Evolutionary conservation across 2,888 invertebrate species (phyloP).

Genomic region (Schizaphis graminum): DNA sequence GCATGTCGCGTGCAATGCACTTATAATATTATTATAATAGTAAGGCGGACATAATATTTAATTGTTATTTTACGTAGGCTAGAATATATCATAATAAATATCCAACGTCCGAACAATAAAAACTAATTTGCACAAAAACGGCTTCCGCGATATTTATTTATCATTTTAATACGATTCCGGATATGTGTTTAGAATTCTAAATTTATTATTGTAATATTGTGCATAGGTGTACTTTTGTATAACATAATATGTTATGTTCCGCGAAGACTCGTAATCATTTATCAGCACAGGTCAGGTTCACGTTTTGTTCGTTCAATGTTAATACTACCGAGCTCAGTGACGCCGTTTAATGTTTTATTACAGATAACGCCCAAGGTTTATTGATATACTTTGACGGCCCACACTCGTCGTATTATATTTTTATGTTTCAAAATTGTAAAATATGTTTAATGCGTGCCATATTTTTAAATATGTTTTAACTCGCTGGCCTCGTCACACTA

Average conservation of each 20-base stretch:
- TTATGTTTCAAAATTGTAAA: neutral
- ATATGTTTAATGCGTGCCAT: conserved; percentile 2
- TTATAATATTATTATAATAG: neutral
- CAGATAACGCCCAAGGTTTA: conserved; percentile 50
- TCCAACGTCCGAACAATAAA: neutral
- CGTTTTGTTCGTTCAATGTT: conserved; percentile 9
- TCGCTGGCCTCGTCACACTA: neutral
- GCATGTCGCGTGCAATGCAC: neutral
- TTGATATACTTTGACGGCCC: conserved; percentile 42
- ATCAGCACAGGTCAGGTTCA: conserved; percentile 34
- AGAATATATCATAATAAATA: neutral
- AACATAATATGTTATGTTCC: neutral
- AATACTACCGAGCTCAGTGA: neutral
- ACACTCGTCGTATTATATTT: neutral
- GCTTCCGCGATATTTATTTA: conserved; percentile 34
- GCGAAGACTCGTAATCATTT: conserved; percentile 17
- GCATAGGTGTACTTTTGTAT: neutral
- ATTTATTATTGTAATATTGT: conserved; percentile 28
- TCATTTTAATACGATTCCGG: conserved; percentile 44
- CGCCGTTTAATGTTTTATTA: neutral
- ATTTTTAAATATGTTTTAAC: conserved; percentile 22
- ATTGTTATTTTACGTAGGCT: neutral
- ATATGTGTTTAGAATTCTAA: conserved; percentile 19
- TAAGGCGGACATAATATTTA: neutral
- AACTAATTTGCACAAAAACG: conserved; percentile 9